phyloP scores from a whole-genome alignment of 2,888 invertebrate genomes.

The Cybosia mesomella region DNA sequence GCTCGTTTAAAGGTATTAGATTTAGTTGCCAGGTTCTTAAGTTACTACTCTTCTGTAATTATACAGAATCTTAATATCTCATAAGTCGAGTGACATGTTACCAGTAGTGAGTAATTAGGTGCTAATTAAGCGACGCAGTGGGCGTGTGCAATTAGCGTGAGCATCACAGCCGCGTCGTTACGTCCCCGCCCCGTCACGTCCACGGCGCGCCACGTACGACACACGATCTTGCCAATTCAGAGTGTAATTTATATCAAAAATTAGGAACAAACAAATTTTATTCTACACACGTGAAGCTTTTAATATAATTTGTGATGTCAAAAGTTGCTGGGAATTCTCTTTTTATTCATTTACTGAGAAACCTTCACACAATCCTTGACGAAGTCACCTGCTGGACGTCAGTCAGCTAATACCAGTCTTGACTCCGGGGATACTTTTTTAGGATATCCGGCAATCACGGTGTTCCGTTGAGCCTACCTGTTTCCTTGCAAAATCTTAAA shows the following conservation, averaged over 20 bases:
- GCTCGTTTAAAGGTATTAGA: too few species aligned
- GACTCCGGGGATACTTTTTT: too few species aligned
- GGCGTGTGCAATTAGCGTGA: conserved; percentile 61
- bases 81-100: conserved; percentile 19
- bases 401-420: too few species aligned
- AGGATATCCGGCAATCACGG: too few species aligned
- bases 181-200: conserved; percentile 11
- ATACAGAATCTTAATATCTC: conserved; percentile 11
- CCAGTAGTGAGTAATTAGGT: conserved; percentile 69
- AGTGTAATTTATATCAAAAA: not conserved
- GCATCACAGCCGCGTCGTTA: conserved; percentile 3
- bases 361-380: too few species aligned
- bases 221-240: conserved; percentile 1
- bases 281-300: not conserved
- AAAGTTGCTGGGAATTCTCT: not conserved
- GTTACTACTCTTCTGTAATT: conserved; percentile 22
- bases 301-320: not conserved
- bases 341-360: too few species aligned
- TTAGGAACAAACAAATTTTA: not conserved
- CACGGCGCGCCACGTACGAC: conserved; percentile 14
- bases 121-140: conserved; percentile 75
- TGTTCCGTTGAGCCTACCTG: too few species aligned
- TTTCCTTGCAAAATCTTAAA: too few species aligned
- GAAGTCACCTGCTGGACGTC: too few species aligned
- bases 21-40: not conserved